Evolutionary conservation across 2,888 invertebrate genomes (phyloP).

Genomic region (Pelosia muscerda): DNA sequence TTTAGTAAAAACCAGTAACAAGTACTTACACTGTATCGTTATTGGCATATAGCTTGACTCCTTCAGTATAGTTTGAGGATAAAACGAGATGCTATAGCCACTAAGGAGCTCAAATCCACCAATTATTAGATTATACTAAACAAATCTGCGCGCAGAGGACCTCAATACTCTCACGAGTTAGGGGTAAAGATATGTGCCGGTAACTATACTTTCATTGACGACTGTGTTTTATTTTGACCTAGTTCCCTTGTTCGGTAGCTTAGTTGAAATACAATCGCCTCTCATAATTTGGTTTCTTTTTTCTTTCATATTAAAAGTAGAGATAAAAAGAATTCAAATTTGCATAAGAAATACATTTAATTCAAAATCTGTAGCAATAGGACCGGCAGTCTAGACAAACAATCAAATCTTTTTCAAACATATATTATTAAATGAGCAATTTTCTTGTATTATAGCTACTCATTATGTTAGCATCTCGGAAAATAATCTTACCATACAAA

Average conservation of each 20-base stretch:
- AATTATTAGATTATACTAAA: no score
- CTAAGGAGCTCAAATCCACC: no score
- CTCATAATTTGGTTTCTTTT: no score
- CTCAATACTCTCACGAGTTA: no score
- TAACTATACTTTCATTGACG: no score
- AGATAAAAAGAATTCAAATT: not conserved
- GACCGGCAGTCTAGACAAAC: not conserved
- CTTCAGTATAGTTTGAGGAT: no score
- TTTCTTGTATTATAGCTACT: not conserved
- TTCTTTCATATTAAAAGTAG: not conserved
- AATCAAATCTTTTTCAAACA: not conserved
- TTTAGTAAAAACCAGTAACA: slow-evolving; percentile 31
- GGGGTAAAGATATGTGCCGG: no score
- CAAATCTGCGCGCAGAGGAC: no score
- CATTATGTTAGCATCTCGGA: no score
- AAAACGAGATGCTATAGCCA: no score
- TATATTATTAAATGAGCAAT: not conserved
- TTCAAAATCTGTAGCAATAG: not conserved
- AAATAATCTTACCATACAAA: no score
- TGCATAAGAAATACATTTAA: not conserved
- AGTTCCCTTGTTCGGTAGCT: not conserved
- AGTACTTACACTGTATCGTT: slow-evolving; percentile 7
- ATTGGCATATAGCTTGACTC: no score
- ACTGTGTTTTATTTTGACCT: not conserved
- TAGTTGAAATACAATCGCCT: not conserved